A percentile compares a stretch with the other conserved stretches of the same genome.
These are phyloP conservation scores for Chloromyia formosa DNA, from an alignment of 2,888 invertebrate genomes.

Conservation along the genomic window DNA sequence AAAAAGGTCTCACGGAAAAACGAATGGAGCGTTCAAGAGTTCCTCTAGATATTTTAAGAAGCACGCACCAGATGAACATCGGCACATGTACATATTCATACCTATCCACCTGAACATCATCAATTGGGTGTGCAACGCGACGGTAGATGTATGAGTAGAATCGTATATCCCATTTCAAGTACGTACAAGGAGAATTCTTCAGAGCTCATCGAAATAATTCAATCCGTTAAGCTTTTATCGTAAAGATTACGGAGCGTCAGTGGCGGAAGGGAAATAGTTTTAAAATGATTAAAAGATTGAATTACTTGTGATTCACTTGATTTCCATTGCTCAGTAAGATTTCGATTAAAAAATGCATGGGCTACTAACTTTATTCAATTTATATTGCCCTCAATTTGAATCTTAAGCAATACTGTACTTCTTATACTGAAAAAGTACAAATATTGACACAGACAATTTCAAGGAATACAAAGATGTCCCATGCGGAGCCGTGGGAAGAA, in stretches of 20 bases:
- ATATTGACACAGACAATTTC: too few relatives aligned
- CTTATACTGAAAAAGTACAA: too few relatives aligned
- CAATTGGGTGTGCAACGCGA: too few relatives aligned
- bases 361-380: too few relatives aligned
- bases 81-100: neutral
- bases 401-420: too few relatives aligned
- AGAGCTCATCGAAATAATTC: conserved; percentile 21
- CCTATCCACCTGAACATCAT: too few relatives aligned
- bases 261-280: neutral
- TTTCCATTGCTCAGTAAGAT: neutral
- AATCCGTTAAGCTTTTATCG: conserved; percentile 22
- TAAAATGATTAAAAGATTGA: conserved; percentile 14
- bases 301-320: neutral
- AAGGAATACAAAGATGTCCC: too few relatives aligned
- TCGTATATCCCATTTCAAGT: neutral
- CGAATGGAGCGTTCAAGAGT: conserved; percentile 15
- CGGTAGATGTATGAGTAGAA: too few relatives aligned
- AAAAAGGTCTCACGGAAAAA: conserved; percentile 15
- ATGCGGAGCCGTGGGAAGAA: too few relatives aligned
- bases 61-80: conserved; percentile 20
- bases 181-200: neutral
- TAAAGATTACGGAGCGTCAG: neutral
- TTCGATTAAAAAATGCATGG: too few relatives aligned
- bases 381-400: too few relatives aligned
- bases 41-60: neutral